Percentiles rank a stretch among this genome's conserved stretches.
Conservation (phyloP, 2,797 vertebrate genomes). For the Tadarida brasiliensis region DNA sequence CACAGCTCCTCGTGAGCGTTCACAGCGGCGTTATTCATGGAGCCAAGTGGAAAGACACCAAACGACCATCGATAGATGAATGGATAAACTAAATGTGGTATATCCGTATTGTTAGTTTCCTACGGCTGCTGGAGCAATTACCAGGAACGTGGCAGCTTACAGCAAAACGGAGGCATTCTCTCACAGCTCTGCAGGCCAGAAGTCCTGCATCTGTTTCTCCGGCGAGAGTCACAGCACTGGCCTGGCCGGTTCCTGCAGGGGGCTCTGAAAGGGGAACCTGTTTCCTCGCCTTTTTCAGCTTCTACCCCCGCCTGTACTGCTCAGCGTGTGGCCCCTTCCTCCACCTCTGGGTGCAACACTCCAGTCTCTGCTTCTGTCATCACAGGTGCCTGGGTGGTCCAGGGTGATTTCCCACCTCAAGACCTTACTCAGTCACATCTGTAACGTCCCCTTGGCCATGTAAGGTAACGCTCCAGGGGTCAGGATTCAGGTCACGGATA, state of each 20-base stretch:
- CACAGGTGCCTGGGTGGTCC: not conserved
- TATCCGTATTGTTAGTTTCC: not conserved
- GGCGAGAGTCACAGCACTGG: not conserved
- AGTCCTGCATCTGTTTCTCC: not conserved
- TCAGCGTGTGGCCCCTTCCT: not conserved
- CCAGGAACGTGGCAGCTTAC: not conserved
- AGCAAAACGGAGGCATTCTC: not conserved
- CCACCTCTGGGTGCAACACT: not conserved
- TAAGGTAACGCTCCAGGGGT: not conserved
- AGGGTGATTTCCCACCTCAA: not conserved
- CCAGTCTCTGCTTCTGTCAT: not conserved
- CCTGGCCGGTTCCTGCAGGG: not conserved
- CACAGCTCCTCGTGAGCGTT: not conserved
- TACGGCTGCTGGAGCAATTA: not conserved
- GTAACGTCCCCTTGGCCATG: not conserved
- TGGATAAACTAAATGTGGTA: not conserved
- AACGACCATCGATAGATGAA: not conserved
- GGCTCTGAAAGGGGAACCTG: not conserved
- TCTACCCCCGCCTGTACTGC: not conserved
- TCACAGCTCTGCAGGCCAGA: not conserved
- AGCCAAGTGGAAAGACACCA: not conserved
- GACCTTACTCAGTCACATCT: not conserved
- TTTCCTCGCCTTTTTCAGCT: not conserved
- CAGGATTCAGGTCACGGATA: not conserved
- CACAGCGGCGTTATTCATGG: not conserved